These are phyloP conservation scores for Cryptoblepharus egeriae DNA, from an alignment of 2,797 vertebrate genomes.

Conservation along the genomic window DNA sequence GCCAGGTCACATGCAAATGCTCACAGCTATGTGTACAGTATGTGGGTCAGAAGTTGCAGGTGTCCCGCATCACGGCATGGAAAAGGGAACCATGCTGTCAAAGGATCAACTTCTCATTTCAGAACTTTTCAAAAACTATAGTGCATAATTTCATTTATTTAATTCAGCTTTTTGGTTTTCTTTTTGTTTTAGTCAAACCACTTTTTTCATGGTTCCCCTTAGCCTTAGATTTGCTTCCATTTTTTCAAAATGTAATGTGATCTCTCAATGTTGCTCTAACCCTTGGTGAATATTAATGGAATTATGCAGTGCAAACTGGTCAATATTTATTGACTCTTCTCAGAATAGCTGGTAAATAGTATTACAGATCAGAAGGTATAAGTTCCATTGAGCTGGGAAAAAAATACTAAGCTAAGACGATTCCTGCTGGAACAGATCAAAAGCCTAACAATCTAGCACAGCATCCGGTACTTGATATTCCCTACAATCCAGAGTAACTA, in stretches of 20 bases:
- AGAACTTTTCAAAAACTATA: neutral
- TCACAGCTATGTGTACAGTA: neutral
- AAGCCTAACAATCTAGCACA: neutral
- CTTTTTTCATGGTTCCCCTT: neutral
- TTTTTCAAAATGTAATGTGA: neutral
- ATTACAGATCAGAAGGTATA: neutral
- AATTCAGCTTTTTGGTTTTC: neutral
- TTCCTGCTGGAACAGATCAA: neutral
- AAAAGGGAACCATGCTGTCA: constrained; percentile 7
- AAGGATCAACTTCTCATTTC: neutral
- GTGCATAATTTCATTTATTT: neutral
- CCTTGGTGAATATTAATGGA: constrained; percentile 26
- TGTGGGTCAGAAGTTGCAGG: neutral
- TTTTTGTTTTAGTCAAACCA: neutral
- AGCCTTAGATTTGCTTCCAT: neutral
- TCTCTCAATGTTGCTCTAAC: neutral
- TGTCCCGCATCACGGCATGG: constrained; percentile 26
- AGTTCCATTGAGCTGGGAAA: neutral
- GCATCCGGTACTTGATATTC: too few relatives aligned
- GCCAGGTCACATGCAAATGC: constrained; percentile 45
- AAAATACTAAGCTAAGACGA: neutral
- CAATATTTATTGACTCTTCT: constrained; percentile 32
- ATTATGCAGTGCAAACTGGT: constrained; percentile 39
- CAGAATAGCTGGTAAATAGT: constrained; percentile 6
- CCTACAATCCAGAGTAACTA: too few relatives aligned